Percentiles rank a stretch among this genome's conserved stretches.
phyloP scores from a whole-genome alignment of 1,140 invertebrate genomes.

The Zaprionus nigranus region DNA sequence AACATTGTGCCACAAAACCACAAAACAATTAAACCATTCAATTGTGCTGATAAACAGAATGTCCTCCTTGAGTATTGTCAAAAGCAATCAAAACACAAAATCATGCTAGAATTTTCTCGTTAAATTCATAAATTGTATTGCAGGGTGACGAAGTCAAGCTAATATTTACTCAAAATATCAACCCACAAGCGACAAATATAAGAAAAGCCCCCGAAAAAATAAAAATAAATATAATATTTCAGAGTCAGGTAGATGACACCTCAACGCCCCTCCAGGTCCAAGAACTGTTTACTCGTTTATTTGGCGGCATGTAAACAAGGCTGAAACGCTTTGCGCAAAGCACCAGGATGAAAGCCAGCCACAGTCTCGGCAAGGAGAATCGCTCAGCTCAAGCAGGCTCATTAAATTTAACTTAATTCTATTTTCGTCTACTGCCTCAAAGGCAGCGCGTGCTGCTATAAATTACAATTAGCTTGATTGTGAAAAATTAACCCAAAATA shows the following conservation, averaged over 20 bases:
- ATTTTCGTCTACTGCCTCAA: constrained; percentile 55
- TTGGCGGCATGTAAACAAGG: constrained; percentile 52
- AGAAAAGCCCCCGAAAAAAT: constrained; percentile 10
- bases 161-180: constrained; percentile 53
- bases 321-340: constrained; percentile 22
- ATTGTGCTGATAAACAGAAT: not conserved
- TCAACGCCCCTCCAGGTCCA: not conserved
- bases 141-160: constrained; percentile 28
- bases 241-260: constrained; percentile 23
- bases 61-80: not conserved
- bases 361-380: constrained; percentile 2
- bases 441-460: constrained; percentile 58
- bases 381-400: constrained; percentile 42
- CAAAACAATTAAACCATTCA: constrained; percentile 1
- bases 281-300: constrained; percentile 15
- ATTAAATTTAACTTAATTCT: constrained; percentile 76
- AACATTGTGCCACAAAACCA: not conserved
- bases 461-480: constrained; percentile 80
- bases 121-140: constrained; percentile 13
- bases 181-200: constrained; percentile 21
- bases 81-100: not conserved
- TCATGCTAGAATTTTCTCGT: not conserved
- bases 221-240: constrained; percentile 51
- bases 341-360: constrained; percentile 27
- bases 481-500: constrained; percentile 65